A percentile compares a stretch with the other conserved stretches of the same genome.
Evolutionary conservation across 1,140 invertebrate species (phyloP).

Genomic region (Antheraea pernyi): DNA sequence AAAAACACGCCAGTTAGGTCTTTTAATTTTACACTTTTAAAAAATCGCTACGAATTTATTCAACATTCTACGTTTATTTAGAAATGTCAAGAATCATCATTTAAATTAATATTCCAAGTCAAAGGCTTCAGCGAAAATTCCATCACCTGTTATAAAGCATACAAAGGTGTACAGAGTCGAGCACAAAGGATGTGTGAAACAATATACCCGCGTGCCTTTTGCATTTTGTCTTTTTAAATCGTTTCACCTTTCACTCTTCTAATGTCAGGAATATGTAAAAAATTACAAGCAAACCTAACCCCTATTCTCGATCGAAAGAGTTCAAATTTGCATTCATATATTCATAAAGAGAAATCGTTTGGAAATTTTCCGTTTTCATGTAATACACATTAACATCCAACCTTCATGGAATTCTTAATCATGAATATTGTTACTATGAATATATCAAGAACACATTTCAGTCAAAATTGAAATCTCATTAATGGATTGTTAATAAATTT

Average conservation of each 20-base stretch:
- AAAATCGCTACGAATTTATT: no score
- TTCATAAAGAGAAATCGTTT: not conserved
- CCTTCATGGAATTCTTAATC: not conserved
- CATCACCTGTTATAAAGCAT: not conserved
- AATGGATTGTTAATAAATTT: no score
- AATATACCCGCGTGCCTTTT: constrained; percentile 10
- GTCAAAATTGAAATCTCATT: no score
- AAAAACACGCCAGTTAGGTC: no score
- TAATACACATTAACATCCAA: not conserved
- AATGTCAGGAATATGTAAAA: not conserved
- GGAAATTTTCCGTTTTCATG: not conserved
- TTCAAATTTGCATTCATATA: not conserved
- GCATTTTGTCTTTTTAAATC: not conserved
- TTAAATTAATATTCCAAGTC: not conserved
- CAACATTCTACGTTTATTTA: no score
- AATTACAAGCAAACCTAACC: not conserved
- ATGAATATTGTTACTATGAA: no score
- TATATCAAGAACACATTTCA: no score
- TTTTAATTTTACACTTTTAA: no score
- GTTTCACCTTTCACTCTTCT: not conserved
- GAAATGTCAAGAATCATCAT: not conserved
- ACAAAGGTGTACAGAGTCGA: not conserved
- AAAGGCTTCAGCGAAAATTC: not conserved
- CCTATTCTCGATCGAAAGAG: not conserved
- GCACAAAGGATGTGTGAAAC: constrained; percentile 9